Conservation (phyloP, 2,113 vertebrate genomes). For the Manacus vitellinus region DNA sequence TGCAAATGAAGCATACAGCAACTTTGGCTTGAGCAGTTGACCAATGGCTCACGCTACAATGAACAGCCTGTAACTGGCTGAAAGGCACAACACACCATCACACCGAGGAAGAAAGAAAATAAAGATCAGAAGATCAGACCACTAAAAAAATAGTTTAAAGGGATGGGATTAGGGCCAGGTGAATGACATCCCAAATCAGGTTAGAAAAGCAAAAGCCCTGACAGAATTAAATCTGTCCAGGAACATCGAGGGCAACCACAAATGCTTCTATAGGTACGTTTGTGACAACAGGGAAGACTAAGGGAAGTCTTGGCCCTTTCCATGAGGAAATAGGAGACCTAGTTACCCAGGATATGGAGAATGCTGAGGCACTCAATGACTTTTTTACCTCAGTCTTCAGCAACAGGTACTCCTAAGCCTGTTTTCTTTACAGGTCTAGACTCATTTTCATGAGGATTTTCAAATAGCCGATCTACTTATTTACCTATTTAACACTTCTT, state of each 20-base stretch:
- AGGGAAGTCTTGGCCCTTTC: accelerated
- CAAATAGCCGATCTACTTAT: not conserved
- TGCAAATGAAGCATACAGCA: not conserved
- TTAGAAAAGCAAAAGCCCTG: not conserved
- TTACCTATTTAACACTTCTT: not conserved
- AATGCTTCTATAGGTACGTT: not conserved
- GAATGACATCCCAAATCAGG: not conserved
- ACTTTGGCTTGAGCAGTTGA: slow-evolving; percentile 4
- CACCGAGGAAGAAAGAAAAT: not conserved
- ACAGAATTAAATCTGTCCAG: not conserved
- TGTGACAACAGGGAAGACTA: not conserved
- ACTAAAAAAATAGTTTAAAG: not conserved
- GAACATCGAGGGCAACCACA: not conserved
- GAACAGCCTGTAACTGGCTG: not conserved
- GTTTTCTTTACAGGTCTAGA: not conserved
- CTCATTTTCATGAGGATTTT: not conserved
- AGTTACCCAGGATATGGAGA: not conserved
- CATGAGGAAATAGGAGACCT: not conserved
- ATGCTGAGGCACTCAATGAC: too few relatives aligned
- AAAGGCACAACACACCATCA: not conserved
- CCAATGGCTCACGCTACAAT: not conserved
- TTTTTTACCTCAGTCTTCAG: not conserved
- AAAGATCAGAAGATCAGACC: not conserved
- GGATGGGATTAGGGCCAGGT: not conserved
- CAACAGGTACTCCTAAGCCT: not conserved